Base-by-base conservation (phyloP, 2,113 vertebrate genomes). In the Rynchops niger region DNA sequence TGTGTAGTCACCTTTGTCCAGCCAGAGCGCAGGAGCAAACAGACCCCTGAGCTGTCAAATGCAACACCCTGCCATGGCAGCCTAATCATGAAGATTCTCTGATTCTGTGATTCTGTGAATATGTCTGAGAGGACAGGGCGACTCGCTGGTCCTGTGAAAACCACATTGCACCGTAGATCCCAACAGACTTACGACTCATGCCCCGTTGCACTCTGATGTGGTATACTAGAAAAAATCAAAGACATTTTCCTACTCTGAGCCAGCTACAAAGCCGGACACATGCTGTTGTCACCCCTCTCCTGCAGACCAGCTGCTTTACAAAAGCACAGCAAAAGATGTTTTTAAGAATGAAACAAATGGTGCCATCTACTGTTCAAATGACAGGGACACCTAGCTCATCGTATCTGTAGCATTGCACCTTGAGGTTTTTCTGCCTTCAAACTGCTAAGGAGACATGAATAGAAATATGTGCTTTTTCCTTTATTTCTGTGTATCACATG, bases 351-450 rank as follows among this genome's bases (percentile, higher is more conserved):
- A 85, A 78, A 88, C 27, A 78, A 91, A 96, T 42, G 56, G 77
- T 95, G 90, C 95, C 95, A 97, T 76, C 97, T 97, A 49, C 86
- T 95, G 95, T 69, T 45, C 45, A 65, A 89, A 88, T 12, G 15
- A 15, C 19, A 52, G 17, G 50, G 25, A 62, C 18, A 25, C 9
- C 3, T 16, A 50, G 3, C 22, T 89, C 2, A 1, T 63, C 0
- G 0, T 30, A 25, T 25, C 14, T n/a, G 1, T 1, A 16, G 6
- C n/a, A n/a, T 3, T 36, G 12, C 70, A 26, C 9, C 4, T 23
- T 30, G 9, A 59, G 17, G 2, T 42, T 49, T 47, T 84, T 73
- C 56, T 59, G 38, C 25, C 59, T 67, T 80, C 10, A 43, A 9
- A 52, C 9, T 55, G 11, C 34, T 59, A 5, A 0, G 0, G 9